These are phyloP conservation scores for Epizoanthus scotinus DNA, from an alignment of 92 coral and sea anemone species.

Conservation along the genomic window DNA sequence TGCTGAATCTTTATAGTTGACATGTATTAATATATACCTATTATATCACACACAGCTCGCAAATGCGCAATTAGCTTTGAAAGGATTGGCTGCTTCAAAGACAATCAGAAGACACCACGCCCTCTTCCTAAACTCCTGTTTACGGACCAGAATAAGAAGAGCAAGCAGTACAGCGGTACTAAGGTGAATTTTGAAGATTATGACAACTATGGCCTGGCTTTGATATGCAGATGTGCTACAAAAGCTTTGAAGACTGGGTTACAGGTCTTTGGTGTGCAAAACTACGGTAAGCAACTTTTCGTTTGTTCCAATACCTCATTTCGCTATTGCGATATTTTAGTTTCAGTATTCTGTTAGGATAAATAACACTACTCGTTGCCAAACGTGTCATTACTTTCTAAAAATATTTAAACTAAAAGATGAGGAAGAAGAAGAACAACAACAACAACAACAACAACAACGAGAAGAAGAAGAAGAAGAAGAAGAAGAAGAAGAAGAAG, in stretches of 20 bases:
- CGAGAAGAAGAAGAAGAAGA: too few relatives aligned
- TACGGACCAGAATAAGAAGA: slow-evolving; percentile 35
- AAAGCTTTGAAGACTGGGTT: slow-evolving; percentile 34
- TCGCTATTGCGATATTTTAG: too few relatives aligned
- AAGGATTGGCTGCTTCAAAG: slow-evolving; percentile 48
- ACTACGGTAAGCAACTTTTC: slow-evolving; percentile 42
- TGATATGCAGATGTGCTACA: slow-evolving; percentile 55
- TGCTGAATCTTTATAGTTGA: too few relatives aligned
- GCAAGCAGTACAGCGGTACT: slow-evolving; percentile 36
- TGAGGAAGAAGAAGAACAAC: too few relatives aligned
- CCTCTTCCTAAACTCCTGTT: slow-evolving; percentile 52
- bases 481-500: too few relatives aligned
- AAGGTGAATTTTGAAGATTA: slow-evolving; percentile 26
- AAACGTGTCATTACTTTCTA: too few relatives aligned
- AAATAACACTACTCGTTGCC: too few relatives aligned
- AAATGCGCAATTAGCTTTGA: slow-evolving; percentile 3
- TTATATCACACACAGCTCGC: not conserved
- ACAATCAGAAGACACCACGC: slow-evolving; percentile 10
- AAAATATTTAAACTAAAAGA: too few relatives aligned
- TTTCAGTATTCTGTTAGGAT: not conserved
- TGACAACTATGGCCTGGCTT: slow-evolving; percentile 25
- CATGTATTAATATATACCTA: too few relatives aligned
- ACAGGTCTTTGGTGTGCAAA: slow-evolving; percentile 38
- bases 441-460: too few relatives aligned
- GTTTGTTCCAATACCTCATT: not conserved